A percentile compares a stretch with the other conserved stretches of the same genome.
These are phyloP conservation scores for Xenentodon cancila DNA, from an alignment of 2,797 vertebrate species.

Conservation along the genomic window DNA sequence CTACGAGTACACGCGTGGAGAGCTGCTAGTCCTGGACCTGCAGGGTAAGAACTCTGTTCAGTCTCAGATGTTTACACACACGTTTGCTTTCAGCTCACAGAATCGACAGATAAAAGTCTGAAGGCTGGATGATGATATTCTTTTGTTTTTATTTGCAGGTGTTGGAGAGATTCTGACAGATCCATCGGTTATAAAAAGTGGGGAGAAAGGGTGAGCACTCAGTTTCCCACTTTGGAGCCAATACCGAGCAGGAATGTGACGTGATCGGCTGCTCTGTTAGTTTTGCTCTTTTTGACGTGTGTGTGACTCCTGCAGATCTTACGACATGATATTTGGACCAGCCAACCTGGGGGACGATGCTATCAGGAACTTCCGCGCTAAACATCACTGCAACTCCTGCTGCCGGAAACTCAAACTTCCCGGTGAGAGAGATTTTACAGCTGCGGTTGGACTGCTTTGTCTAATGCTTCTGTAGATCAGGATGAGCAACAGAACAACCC, in stretches of 20 bases:
- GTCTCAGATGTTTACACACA: neutral
- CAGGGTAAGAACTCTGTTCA: slow-evolving; percentile 84
- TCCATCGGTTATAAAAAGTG: slow-evolving; percentile 97
- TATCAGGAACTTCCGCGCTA: slow-evolving; percentile 95
- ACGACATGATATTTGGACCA: slow-evolving; percentile 97
- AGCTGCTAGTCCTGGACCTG: slow-evolving; percentile 94
- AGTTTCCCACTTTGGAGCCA: neutral
- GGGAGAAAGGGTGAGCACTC: slow-evolving; percentile 91
- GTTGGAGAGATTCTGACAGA: slow-evolving; percentile 98
- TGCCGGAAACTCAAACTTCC: slow-evolving; percentile 98
- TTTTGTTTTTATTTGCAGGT: slow-evolving; percentile 74
- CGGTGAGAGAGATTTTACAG: slow-evolving; percentile 76
- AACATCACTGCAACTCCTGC: slow-evolving; percentile 98
- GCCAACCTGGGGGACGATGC: slow-evolving; percentile 97
- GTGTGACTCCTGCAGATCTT: slow-evolving; percentile 81
- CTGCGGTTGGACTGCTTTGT: neutral
- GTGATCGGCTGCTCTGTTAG: neutral
- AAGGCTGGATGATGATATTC: no score
- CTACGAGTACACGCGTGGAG: slow-evolving; percentile 95
- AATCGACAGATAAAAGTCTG: no score
- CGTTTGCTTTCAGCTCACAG: neutral
- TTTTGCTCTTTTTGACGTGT: neutral
- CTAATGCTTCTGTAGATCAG: no score
- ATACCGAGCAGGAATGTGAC: neutral
- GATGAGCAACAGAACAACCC: no score